Evolutionary conservation across 2,797 vertebrate genomes (phyloP), one percentile per base, ranked within the genome.

Genomic region (Acanthiza pusilla): DNA sequence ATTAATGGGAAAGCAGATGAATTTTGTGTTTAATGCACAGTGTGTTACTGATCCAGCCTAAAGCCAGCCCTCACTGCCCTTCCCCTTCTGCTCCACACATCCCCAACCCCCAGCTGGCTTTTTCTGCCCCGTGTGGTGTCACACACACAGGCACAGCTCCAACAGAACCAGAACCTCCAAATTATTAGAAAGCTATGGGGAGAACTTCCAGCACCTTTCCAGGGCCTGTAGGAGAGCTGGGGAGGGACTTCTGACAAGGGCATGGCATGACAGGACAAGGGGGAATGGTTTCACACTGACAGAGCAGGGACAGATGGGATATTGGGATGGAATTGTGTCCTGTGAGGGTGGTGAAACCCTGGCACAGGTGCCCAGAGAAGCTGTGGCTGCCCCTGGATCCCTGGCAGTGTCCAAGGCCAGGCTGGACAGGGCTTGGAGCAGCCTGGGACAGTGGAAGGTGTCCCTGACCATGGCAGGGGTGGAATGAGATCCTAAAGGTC

Each of bases 241-340:
- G 58, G 25, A 45, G 20, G 9, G 13, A 12, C 12, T 16, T 30
- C 13, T n/a, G 50, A n/a, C 23, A 30, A 21, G 50, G n/a, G 17
- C 19, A 36, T 16, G n/a, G 25, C 0, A 0, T 1, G 23, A 2
- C n/a, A 60, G 60, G 40, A 18, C n/a, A 30, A 2, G 6, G 43
- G 55, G 8, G 8, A 55, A 45, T 45, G 38, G 57, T 0, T 50
- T 8, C 62, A 1, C 48, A 15, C 2, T 13, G 72, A 5, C 57
- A 57, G 11, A 32, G 2, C 53, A 57, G 38, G 57, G 57, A 0
- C 16, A 1, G 51, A 5, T 11, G 58, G n/a, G 38, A 58, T 16
- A 8, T 4, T 65, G 51, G n/a, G 30, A 0, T 34, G 58, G 7
- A 53, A 77, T 65, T 45, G 6, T 13, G 13, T n/a, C 36, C 51